phyloP scores from a whole-genome alignment of 2,797 vertebrate species.

The Rhabdophis nuchalis region DNA sequence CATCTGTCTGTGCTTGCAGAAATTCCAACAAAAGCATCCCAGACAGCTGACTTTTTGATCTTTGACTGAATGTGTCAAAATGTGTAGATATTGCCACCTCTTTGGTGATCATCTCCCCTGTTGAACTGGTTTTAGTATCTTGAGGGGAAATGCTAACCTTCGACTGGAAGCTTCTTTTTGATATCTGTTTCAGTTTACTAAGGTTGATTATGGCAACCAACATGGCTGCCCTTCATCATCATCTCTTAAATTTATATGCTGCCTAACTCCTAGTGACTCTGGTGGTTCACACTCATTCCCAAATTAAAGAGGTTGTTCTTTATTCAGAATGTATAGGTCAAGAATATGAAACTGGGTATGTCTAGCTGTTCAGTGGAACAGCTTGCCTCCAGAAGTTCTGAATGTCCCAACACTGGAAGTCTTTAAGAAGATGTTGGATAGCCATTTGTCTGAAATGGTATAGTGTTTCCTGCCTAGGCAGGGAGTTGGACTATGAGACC shows the following conservation, averaged over 20 bases:
- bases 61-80: background rate
- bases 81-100: background rate
- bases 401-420: too few relatives aligned
- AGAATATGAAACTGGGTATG: too few relatives aligned
- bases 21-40: background rate
- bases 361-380: too few relatives aligned
- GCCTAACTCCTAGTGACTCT: background rate
- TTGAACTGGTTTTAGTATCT: background rate
- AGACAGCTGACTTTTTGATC: background rate
- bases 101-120: too few relatives aligned
- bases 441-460: too few relatives aligned
- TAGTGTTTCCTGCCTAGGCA: too few relatives aligned
- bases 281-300: background rate
- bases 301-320: background rate
- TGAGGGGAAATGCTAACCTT: background rate
- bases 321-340: background rate
- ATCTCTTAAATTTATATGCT: background rate
- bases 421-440: too few relatives aligned
- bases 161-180: background rate
- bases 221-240: background rate
- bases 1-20: background rate
- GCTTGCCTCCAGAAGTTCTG: too few relatives aligned
- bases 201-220: background rate
- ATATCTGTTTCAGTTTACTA: background rate
- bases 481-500: too few relatives aligned